Evolutionary conservation across 92 coral and sea anemone genomes (phyloP).

Genomic region (Galaxea fascicularis): DNA sequence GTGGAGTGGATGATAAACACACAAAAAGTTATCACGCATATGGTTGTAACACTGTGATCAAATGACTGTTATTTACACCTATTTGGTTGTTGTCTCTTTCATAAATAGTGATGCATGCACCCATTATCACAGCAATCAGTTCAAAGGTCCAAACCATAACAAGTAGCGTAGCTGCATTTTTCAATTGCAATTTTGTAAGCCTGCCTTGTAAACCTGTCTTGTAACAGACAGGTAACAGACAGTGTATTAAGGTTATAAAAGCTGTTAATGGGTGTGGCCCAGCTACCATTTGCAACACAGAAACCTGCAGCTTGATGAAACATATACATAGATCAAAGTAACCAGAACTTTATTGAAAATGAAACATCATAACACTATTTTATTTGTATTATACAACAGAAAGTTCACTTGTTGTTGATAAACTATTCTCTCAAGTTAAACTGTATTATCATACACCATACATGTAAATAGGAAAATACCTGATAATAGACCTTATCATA

Average conservation of each 20-base stretch:
- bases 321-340: slow-evolving; percentile 17
- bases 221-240: slow-evolving; percentile 28
- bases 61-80: too few species aligned
- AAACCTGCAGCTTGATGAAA: not conserved
- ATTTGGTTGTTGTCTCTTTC: too few species aligned
- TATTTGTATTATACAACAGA: too few species aligned
- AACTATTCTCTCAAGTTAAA: slow-evolving; percentile 32
- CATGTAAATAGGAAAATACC: slow-evolving; percentile 26
- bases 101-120: too few species aligned
- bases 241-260: slow-evolving; percentile 30
- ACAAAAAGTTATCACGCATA: too few species aligned
- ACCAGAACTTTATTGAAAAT: slow-evolving; percentile 33
- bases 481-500: slow-evolving; percentile 16
- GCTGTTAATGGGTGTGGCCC: slow-evolving; percentile 39
- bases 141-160: too few species aligned
- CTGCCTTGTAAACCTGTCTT: too few species aligned
- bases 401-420: slow-evolving; percentile 20
- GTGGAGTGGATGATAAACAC: slow-evolving; percentile 32
- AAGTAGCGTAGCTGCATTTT: too few species aligned
- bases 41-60: too few species aligned
- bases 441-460: slow-evolving; percentile 28
- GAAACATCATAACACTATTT: too few species aligned
- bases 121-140: slow-evolving; percentile 10
- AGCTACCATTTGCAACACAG: slow-evolving; percentile 21
- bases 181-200: slow-evolving; percentile 13